Evolutionary conservation across 2,797 vertebrate genomes (phyloP), one percentile per base, ranked within the genome.

Genomic region (Todus mexicanus): DNA sequence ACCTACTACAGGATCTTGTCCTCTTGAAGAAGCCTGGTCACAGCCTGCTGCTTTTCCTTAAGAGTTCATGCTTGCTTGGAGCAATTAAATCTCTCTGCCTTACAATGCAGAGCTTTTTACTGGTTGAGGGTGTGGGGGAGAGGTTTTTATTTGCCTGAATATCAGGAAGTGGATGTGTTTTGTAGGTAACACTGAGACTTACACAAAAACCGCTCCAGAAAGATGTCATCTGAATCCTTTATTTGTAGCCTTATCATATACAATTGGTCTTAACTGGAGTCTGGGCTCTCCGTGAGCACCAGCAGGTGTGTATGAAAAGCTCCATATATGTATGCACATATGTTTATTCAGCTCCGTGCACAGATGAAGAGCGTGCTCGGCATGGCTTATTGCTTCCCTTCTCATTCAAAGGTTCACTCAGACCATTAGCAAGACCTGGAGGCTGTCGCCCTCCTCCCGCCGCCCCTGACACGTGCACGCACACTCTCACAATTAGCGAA

Each of bases 21-120:
- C 20, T 47, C 12, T 40, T 60, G 18, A 4, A 6, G 42, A 48
- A 33, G 27, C 5, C 1, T 0, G 21, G 38, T 40, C 26, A 15
- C 7, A 45, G 15, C 23, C 37, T 77, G 18, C 14, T 80, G 38
- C 37, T 43, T 45, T 40, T 56, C 42, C 76, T 37, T 48, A 29
- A 51, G 54, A 21, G 19, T 6, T 72, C 50, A 53, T 2, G 2
- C 8, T 51, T 1, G 0, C 40, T 74, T n/a, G 1, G 15, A 60
- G 37, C 8, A 47, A 43, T 40, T 59, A 65, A 15, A 63, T 31
- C 25, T 64, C 57, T 38, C 43, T 21, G 29, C 6, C 74, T 84
- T 77, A 47, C 50, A 66, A 18, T 15, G 56, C 17, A 26, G 29
- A 45, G 23, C 15, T 50, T 86, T 45, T 21, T 19, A 20, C 13